A percentile compares a stretch with the other conserved stretches of the same genome.
Evolutionary conservation across 2,888 invertebrate species (phyloP).

Genomic region (Automeris io): DNA sequence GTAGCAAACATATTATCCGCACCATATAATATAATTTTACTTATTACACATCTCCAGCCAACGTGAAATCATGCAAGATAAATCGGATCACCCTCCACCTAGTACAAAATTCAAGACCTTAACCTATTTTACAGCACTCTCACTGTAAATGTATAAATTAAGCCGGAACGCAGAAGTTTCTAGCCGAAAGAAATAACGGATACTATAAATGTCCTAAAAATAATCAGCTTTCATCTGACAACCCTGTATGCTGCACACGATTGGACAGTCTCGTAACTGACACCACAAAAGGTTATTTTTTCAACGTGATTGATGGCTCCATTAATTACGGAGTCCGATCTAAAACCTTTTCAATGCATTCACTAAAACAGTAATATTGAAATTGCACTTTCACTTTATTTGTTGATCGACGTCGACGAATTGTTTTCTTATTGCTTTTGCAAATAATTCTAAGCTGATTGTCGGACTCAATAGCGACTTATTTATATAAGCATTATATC

Average conservation of each 20-base stretch:
- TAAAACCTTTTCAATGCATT: constrained; percentile 43
- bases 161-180: too few relatives aligned
- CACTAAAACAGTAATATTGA: constrained; percentile 56
- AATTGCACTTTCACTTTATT: constrained; percentile 67
- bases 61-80: too few relatives aligned
- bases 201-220: too few relatives aligned
- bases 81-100: too few relatives aligned
- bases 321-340: constrained; percentile 58
- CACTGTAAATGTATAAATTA: too few relatives aligned
- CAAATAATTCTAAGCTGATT: constrained; percentile 54
- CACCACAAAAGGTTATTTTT: constrained; percentile 30
- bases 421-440: constrained; percentile 42
- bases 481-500: constrained; percentile 57
- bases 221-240: not conserved
- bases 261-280: constrained; percentile 29
- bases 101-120: too few relatives aligned
- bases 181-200: too few relatives aligned
- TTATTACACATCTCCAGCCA: too few relatives aligned
- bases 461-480: constrained; percentile 28
- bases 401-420: constrained; percentile 33
- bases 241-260: constrained; percentile 19
- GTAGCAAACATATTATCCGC: too few relatives aligned
- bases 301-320: constrained; percentile 42
- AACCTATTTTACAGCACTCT: too few relatives aligned
- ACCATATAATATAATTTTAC: too few relatives aligned